A percentile compares a stretch with the other conserved stretches of the same genome.
These are phyloP conservation scores for Leptothorax acervorum DNA, from an alignment of 2,888 invertebrate species.

Conservation along the genomic window DNA sequence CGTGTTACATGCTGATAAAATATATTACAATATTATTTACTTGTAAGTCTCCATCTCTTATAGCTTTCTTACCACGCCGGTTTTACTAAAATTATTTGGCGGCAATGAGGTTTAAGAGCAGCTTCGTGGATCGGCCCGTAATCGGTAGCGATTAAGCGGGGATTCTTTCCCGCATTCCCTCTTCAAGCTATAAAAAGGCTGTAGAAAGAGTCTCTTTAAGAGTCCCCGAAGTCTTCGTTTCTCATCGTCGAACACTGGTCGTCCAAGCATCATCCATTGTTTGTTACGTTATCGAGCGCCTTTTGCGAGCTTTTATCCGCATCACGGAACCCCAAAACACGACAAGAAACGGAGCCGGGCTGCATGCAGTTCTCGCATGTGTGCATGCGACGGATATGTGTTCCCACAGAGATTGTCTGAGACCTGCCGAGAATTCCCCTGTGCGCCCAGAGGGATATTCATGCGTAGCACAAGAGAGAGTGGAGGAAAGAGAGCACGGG, in stretches of 20 bases:
- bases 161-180: neutral
- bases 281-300: constrained; percentile 43
- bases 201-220: constrained; percentile 30
- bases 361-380: constrained; percentile 19
- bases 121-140: neutral
- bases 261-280: constrained; percentile 37
- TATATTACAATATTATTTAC: neutral
- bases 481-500: neutral
- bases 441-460: neutral
- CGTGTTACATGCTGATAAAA: neutral
- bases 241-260: constrained; percentile 39
- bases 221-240: constrained; percentile 18
- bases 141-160: constrained; percentile 35
- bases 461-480: neutral
- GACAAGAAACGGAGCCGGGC: constrained; percentile 7
- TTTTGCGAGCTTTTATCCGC: constrained; percentile 45
- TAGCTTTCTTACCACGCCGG: neutral
- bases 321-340: constrained; percentile 30
- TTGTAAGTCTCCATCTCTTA: neutral
- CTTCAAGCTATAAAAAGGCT: constrained; percentile 10
- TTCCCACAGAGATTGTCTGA: constrained; percentile 3
- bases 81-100: neutral
- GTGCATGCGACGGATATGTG: constrained; percentile 24
- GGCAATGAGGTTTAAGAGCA: neutral
- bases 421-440: constrained; percentile 8